phyloP scores from a whole-genome alignment of 2,113 vertebrate genomes.

The Gnathonemus longibarbis region DNA sequence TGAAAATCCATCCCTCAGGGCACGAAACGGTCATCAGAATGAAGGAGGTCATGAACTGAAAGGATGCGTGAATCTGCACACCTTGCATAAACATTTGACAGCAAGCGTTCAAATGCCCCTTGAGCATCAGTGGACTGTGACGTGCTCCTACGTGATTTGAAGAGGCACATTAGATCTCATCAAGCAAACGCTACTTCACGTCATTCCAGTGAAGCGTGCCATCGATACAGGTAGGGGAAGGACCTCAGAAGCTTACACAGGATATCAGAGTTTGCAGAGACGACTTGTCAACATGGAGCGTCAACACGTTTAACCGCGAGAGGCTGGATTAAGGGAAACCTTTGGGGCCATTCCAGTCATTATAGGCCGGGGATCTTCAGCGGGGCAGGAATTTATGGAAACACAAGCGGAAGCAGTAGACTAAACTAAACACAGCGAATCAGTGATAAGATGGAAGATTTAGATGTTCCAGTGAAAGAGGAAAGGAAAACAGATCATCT shows the following conservation, averaged over 20 bases:
- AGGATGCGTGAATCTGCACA: not conserved
- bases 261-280: not conserved
- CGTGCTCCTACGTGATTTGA: not conserved
- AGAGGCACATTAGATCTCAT: not conserved
- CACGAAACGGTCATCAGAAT: not conserved
- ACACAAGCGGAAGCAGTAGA: not conserved
- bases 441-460: slow-evolving; percentile 26
- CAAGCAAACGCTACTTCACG: not conserved
- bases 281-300: not conserved
- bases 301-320: not conserved
- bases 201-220: not conserved
- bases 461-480: not conserved
- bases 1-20: not conserved
- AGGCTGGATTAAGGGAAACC: slow-evolving; percentile 30
- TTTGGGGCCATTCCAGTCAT: slow-evolving; percentile 41
- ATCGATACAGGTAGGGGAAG: not conserved
- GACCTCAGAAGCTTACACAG: not conserved
- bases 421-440: slow-evolving; percentile 22
- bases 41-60: not conserved
- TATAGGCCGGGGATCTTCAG: slow-evolving; percentile 19
- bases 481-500: not conserved
- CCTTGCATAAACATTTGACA: not conserved
- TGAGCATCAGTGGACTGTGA: not conserved
- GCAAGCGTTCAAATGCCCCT: not conserved
- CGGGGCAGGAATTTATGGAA: slow-evolving; percentile 32